phyloP scores from a whole-genome alignment of 2,113 vertebrate genomes.

The Cololabis saira region DNA sequence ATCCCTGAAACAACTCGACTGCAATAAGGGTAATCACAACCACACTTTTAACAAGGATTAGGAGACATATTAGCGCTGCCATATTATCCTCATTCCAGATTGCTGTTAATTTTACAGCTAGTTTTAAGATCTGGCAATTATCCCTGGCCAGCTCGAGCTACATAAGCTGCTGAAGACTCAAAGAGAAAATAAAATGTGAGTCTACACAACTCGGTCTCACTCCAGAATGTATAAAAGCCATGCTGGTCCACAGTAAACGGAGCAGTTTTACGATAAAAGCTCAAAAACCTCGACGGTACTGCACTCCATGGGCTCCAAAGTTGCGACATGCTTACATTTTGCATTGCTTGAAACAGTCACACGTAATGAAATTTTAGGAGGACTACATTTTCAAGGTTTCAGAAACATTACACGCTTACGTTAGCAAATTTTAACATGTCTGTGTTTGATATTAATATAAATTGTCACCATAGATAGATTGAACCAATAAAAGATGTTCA shows the following conservation, averaged over 20 bases:
- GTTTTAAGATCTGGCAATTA: constrained; percentile 64
- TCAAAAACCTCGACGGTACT: no score
- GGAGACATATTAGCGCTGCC: constrained; percentile 59
- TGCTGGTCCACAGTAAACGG: no score
- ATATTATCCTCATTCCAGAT: constrained; percentile 50
- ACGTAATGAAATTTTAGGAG: not conserved
- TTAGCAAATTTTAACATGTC: not conserved
- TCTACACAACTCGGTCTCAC: not conserved
- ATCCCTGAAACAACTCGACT: constrained; percentile 57
- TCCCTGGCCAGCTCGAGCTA: constrained; percentile 42
- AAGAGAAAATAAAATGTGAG: constrained; percentile 25
- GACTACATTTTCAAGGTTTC: not conserved
- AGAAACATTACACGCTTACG: not conserved
- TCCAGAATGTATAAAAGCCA: no score
- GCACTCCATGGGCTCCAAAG: not conserved
- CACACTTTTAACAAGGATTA: constrained; percentile 63
- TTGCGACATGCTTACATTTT: not conserved
- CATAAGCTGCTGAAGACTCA: constrained; percentile 33
- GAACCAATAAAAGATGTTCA: no score
- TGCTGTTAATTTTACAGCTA: constrained; percentile 69
- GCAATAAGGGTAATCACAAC: constrained; percentile 61
- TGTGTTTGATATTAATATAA: no score
- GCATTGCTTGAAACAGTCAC: not conserved
- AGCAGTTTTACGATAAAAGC: no score
- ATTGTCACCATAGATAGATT: no score